Evolutionary conservation across 35 echinoderm and acorn worm species (phyloP).

Genomic region (Ophiothrix spiculata): DNA sequence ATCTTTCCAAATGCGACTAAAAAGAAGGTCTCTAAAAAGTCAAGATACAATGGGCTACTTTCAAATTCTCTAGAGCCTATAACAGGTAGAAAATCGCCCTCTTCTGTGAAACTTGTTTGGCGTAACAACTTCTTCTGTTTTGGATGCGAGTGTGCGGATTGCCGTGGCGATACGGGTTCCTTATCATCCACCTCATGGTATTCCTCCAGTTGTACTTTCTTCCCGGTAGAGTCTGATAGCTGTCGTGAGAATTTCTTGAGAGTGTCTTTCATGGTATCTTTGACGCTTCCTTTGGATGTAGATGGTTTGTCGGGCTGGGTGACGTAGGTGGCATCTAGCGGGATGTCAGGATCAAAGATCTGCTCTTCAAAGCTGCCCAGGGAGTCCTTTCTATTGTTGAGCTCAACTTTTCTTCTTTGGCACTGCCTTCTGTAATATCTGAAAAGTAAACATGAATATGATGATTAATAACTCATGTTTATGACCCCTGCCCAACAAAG

Average conservation of each 20-base stretch:
- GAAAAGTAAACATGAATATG: neutral
- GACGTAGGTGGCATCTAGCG: neutral
- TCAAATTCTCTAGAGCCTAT: constrained; percentile 88
- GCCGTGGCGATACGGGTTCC: neutral
- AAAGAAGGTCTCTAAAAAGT: constrained; percentile 96
- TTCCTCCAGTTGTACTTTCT: neutral
- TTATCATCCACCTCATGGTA: neutral
- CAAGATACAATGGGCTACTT: constrained; percentile 49
- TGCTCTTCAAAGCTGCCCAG: constrained; percentile 11
- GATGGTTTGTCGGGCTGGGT: neutral
- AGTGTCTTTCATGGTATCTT: no score
- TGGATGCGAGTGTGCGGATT: neutral
- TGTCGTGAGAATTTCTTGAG: no score
- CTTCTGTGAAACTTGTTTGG: neutral
- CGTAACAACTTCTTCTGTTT: neutral
- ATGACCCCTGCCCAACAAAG: no score
- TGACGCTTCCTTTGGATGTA: neutral
- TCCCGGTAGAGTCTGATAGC: neutral
- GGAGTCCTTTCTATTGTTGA: neutral
- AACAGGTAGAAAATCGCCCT: neutral
- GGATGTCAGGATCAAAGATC: neutral
- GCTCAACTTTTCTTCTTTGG: neutral
- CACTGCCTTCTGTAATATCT: constrained; percentile 22
- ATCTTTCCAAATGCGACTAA: constrained; percentile 79
- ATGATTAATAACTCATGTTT: no score